A percentile compares a stretch with the other conserved stretches of the same genome.
These are phyloP conservation scores for Melanotaenia pygmaea DNA, from an alignment of 2,797 vertebrate genomes.

Conservation along the genomic window DNA sequence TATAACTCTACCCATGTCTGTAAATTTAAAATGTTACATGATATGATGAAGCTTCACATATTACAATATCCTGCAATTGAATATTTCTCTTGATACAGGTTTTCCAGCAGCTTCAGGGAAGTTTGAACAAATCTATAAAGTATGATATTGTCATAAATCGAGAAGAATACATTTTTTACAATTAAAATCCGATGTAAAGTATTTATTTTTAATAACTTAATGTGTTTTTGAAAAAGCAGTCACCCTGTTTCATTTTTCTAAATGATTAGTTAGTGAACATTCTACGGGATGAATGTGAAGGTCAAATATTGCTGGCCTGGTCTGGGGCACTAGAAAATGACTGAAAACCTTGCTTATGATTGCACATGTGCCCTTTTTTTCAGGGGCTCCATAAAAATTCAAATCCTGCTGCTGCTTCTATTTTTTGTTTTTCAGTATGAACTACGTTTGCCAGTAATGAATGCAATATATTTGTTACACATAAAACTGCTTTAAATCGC, in stretches of 20 bases:
- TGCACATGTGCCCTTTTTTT: neutral
- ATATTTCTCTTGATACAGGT: neutral
- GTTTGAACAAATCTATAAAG: neutral
- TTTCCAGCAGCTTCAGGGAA: constrained; percentile 23
- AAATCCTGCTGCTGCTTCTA: neutral
- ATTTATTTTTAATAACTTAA: neutral
- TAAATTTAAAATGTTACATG: neutral
- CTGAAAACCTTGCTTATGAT: neutral
- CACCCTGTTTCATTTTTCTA: neutral
- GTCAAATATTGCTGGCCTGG: neutral
- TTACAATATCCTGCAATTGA: neutral
- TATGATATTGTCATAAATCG: neutral
- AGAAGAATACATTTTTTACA: neutral
- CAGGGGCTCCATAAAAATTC: neutral
- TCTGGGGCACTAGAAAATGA: neutral
- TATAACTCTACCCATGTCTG: neutral
- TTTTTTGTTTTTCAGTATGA: neutral
- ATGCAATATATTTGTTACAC: neutral
- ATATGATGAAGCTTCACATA: neutral
- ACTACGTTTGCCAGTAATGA: neutral
- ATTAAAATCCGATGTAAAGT: neutral
- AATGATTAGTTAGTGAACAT: neutral
- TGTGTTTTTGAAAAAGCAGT: neutral
- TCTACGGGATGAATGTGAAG: neutral
- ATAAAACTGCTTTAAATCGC: neutral